phyloP scores from a whole-genome alignment of 1,140 invertebrate species.

The Conus betulinus region DNA sequence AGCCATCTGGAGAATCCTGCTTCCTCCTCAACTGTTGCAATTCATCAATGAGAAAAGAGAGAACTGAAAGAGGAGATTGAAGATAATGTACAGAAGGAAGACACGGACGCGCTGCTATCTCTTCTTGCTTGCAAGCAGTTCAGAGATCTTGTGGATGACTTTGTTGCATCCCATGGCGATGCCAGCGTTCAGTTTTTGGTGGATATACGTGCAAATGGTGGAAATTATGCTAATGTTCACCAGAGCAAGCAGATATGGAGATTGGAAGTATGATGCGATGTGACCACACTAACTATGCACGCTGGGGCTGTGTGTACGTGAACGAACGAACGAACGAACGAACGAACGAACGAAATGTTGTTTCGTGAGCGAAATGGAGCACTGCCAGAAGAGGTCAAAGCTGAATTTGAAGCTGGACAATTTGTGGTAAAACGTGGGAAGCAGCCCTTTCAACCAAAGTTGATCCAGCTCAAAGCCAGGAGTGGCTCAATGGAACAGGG shows the following conservation, averaged over 20 bases:
- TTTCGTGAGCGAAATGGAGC: constrained; percentile 10
- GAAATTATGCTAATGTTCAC: background rate
- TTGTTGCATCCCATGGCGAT: background rate
- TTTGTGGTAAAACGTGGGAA: constrained; percentile 18
- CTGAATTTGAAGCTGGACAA: constrained; percentile 12
- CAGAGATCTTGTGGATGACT: constrained; percentile 11
- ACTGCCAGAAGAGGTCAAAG: background rate
- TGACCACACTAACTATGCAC: background rate
- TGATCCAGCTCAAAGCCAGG: constrained; percentile 6
- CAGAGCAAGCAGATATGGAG: too few species aligned
- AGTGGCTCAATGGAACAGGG: constrained; percentile 29
- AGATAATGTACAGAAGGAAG: background rate
- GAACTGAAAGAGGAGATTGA: background rate
- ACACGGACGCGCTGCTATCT: background rate
- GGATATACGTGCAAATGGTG: background rate
- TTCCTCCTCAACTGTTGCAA: background rate
- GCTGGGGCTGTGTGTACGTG: constrained; percentile 8
- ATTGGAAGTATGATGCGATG: too few species aligned
- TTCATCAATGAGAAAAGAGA: background rate
- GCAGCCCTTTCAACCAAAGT: constrained; percentile 19
- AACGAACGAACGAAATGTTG: too few species aligned
- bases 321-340: too few species aligned
- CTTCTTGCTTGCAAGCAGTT: background rate
- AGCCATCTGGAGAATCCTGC: background rate
- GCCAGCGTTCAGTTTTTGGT: background rate